These are phyloP conservation scores for Neopipo cinnamomea DNA, from an alignment of 2,113 vertebrate species.

Conservation along the genomic window DNA sequence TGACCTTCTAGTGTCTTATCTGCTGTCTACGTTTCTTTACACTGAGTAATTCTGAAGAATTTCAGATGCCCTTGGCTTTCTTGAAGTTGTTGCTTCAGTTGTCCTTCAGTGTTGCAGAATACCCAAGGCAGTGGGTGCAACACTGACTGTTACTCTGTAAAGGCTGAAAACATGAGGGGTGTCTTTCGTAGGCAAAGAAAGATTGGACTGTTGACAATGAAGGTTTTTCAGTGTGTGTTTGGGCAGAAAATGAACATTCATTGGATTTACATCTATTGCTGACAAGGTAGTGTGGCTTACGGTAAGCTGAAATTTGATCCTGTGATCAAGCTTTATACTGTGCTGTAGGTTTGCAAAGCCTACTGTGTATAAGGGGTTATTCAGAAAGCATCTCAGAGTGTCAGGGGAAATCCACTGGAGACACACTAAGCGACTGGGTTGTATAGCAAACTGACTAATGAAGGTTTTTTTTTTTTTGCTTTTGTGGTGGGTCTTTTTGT, in stretches of 20 bases:
- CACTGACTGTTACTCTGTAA: not conserved
- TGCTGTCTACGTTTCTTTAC: not conserved
- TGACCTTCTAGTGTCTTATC: not conserved
- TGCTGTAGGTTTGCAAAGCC: not conserved
- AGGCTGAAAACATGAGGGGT: not conserved
- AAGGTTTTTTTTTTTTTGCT: not conserved
- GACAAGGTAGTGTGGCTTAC: not conserved
- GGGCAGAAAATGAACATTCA: not conserved
- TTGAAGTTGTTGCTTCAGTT: not conserved
- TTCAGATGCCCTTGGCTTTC: not conserved
- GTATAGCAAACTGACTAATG: not conserved
- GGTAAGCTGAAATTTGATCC: not conserved
- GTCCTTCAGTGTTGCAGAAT: not conserved
- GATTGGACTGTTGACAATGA: not conserved
- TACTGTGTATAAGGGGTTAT: not conserved
- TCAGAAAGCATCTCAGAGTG: not conserved
- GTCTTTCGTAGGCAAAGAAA: not conserved
- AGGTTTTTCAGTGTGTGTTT: not conserved
- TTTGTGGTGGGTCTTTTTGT: no score
- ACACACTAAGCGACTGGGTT: not conserved
- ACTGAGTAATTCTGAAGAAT: not conserved
- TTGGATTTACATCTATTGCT: not conserved
- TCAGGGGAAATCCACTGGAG: not conserved
- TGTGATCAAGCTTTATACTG: not conserved
- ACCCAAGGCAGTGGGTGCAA: not conserved